Percentiles rank a stretch among this genome's conserved stretches.
These are phyloP conservation scores for Ctenosaura bakeri DNA, from an alignment of 2,797 vertebrate species.

Conservation along the genomic window DNA sequence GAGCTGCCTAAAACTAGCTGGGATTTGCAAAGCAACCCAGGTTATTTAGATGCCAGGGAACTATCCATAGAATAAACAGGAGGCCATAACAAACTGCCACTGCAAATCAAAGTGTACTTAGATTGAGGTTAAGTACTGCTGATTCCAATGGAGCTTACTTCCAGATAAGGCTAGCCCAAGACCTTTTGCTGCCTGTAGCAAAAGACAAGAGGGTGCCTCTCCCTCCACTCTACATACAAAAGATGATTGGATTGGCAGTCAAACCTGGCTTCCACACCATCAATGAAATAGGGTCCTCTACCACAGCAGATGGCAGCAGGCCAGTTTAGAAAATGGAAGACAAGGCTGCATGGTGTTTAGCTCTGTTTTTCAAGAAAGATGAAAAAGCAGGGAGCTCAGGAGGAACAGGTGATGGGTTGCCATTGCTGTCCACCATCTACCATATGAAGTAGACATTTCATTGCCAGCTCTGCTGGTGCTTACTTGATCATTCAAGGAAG, in stretches of 20 bases:
- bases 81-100: slow-evolving; percentile 16
- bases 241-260: background rate
- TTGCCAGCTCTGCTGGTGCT: background rate
- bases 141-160: background rate
- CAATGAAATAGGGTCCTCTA: background rate
- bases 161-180: background rate
- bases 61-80: slow-evolving; percentile 34
- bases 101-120: slow-evolving; percentile 28
- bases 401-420: background rate
- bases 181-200: background rate
- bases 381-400: background rate
- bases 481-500: background rate
- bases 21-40: slow-evolving; percentile 59
- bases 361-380: too few species aligned
- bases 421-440: background rate
- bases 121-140: background rate
- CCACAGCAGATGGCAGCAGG: background rate
- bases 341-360: background rate
- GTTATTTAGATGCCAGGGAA: slow-evolving; percentile 42
- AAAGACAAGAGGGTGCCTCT: background rate
- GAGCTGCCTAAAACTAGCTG: slow-evolving; percentile 43
- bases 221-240: background rate
- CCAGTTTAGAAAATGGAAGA: background rate
- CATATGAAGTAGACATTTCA: background rate
- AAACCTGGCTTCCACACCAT: too few species aligned